These are phyloP conservation scores for Muscicapa comitata DNA, from an alignment of 2,797 vertebrate genomes.

Conservation along the genomic window DNA sequence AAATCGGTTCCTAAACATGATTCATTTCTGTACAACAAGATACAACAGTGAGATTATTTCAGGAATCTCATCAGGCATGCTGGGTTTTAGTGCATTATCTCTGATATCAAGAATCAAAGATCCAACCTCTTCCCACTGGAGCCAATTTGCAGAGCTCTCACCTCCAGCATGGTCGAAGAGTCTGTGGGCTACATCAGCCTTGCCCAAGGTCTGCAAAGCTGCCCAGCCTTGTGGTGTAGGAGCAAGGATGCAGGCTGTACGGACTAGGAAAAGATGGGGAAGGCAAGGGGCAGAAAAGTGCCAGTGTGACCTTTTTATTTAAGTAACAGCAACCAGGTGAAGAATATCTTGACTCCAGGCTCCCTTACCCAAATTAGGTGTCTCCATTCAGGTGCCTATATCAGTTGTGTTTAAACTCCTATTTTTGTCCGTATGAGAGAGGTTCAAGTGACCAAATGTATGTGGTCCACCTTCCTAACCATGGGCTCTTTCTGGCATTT, in stretches of 20 bases:
- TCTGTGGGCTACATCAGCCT: not conserved
- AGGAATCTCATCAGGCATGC: constrained; percentile 1
- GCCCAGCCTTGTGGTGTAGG: not conserved
- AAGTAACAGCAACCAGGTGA: not conserved
- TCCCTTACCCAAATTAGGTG: not conserved
- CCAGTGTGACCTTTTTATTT: not conserved
- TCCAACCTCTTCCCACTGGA: not conserved
- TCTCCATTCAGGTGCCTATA: not conserved
- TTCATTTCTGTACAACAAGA: constrained; percentile 59
- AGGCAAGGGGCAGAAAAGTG: not conserved
- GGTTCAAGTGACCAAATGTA: not conserved
- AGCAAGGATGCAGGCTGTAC: not conserved
- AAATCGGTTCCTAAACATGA: constrained; percentile 35
- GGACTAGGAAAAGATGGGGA: not conserved
- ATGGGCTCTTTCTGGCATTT: not conserved
- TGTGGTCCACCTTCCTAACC: not conserved
- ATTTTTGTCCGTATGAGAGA: not conserved
- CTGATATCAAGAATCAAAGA: constrained; percentile 40
- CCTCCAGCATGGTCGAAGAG: not conserved
- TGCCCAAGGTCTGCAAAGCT: not conserved
- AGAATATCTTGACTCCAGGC: not conserved
- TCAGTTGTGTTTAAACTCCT: not conserved
- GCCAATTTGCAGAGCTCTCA: not conserved
- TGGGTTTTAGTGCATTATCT: not conserved
- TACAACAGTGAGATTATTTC: constrained; percentile 44